A percentile compares a stretch with the other conserved stretches of the same genome.
Evolutionary conservation across 2,113 vertebrate species (phyloP).

Genomic region (Petaurus breviceps): DNA sequence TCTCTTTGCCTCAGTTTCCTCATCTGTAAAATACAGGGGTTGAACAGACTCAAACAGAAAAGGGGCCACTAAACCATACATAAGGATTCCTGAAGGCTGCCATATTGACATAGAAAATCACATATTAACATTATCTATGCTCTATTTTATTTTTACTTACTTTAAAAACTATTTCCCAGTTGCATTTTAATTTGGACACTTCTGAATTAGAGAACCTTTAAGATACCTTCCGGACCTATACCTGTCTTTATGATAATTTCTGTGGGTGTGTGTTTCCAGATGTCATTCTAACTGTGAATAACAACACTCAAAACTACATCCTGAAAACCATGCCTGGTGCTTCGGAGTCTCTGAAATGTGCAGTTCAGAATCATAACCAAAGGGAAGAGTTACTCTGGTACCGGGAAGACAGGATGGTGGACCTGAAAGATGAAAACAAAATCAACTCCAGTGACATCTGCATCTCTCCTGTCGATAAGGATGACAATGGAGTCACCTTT

Average conservation of each 20-base stretch:
- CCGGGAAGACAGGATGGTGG: slow-evolving; percentile 67
- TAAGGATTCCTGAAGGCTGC: neutral
- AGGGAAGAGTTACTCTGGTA: slow-evolving; percentile 85
- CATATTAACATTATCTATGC: neutral
- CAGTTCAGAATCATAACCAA: slow-evolving; percentile 70
- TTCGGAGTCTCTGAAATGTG: slow-evolving; percentile 77
- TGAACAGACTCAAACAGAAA: neutral
- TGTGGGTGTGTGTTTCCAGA: slow-evolving; percentile 63
- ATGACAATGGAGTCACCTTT: slow-evolving; percentile 81
- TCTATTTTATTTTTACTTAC: neutral
- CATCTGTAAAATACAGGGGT: neutral
- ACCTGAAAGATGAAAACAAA: slow-evolving; percentile 80
- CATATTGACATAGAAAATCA: neutral
- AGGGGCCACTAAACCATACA: neutral
- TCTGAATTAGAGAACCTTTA: neutral
- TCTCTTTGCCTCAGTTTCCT: neutral
- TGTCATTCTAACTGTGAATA: slow-evolving; percentile 82
- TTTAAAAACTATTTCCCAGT: too few species aligned
- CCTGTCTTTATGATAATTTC: neutral
- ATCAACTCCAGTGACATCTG: slow-evolving; percentile 85
- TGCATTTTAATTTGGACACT: neutral
- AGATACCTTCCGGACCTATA: neutral
- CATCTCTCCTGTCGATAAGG: slow-evolving; percentile 70
- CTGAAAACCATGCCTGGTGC: neutral
- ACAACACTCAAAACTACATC: slow-evolving; percentile 53